Evolutionary conservation across 2,888 invertebrate genomes (phyloP).

Genomic region (Thecophora atra): DNA sequence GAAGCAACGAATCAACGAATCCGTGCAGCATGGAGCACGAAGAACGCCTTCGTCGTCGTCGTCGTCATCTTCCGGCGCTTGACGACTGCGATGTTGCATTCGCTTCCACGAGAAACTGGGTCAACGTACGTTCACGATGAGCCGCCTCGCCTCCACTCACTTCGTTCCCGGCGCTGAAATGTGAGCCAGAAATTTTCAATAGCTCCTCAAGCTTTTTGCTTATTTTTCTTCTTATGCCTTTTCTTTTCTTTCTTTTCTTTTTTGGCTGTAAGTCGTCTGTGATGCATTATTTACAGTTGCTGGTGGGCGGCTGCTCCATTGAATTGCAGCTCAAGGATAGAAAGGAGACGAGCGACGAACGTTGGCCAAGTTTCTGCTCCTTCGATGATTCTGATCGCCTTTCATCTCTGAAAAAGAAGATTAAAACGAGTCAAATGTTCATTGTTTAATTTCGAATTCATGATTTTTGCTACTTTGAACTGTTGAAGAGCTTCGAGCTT

Average conservation of each 20-base stretch:
- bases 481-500: too few relatives aligned
- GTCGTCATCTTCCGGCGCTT: slow-evolving; percentile 5
- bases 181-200: slow-evolving; percentile 4
- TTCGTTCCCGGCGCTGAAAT: background rate
- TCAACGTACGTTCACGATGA: slow-evolving; percentile 27
- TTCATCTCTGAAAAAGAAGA: too few relatives aligned
- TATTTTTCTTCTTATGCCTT: background rate
- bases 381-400: too few relatives aligned
- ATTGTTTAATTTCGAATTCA: too few relatives aligned
- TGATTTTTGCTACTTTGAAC: too few relatives aligned
- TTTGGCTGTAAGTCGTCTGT: background rate
- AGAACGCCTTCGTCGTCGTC: background rate
- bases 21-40: slow-evolving; percentile 3
- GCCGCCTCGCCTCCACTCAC: background rate
- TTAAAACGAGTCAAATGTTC: too few relatives aligned
- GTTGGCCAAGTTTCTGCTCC: too few relatives aligned
- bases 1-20: too few relatives aligned
- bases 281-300: slow-evolving; percentile 23
- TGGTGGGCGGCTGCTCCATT: background rate
- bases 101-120: slow-evolving; percentile 26
- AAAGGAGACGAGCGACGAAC: too few relatives aligned
- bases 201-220: background rate
- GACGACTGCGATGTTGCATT: slow-evolving; percentile 20
- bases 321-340: slow-evolving; percentile 12
- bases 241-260: background rate